Conservation (phyloP, 2,888 invertebrate species). For the Microplitis deprimator region DNA sequence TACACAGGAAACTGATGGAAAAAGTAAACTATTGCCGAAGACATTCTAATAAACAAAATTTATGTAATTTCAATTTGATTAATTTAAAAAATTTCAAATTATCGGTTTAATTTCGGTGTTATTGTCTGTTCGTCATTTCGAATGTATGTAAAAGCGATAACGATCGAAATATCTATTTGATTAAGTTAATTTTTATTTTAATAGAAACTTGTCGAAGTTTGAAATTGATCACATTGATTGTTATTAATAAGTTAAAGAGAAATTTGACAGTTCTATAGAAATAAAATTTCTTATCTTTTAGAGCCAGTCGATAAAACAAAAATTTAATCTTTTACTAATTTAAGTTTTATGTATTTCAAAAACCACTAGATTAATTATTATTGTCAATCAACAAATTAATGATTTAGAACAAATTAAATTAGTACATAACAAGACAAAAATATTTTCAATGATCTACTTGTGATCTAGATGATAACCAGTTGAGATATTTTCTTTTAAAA, state of each 20-base stretch:
- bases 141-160: neutral
- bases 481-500: neutral
- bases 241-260: too few species aligned
- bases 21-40: neutral
- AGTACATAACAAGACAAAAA: neutral
- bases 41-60: neutral
- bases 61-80: slow-evolving; percentile 11
- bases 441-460: neutral
- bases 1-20: neutral
- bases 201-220: too few species aligned
- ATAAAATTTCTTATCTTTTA: too few species aligned
- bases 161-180: neutral
- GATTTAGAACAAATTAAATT: too few species aligned
- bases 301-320: too few species aligned
- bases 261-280: too few species aligned
- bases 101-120: neutral
- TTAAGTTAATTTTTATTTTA: neutral
- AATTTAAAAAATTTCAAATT: neutral
- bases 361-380: too few species aligned
- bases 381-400: too few species aligned
- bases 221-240: too few species aligned
- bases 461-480: neutral
- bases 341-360: too few species aligned
- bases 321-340: too few species aligned
- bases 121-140: neutral